Evolutionary conservation across 2,888 invertebrate genomes (phyloP).

Genomic region (Laspeyria flexula): DNA sequence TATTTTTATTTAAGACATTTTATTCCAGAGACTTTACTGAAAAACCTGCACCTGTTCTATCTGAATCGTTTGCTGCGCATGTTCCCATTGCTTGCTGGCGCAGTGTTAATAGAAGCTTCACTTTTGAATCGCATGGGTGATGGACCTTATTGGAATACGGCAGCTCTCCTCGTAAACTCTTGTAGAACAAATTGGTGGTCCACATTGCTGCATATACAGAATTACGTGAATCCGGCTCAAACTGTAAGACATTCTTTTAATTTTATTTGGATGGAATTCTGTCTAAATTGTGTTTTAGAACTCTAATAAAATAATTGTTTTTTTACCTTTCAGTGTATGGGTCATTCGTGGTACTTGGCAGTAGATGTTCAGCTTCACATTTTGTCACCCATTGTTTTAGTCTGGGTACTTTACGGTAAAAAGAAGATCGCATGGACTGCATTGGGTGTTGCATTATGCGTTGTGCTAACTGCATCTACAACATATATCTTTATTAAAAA

Average conservation of each 20-base stretch:
- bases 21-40: constrained; percentile 45
- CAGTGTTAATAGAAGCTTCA: constrained; percentile 56
- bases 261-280: too few relatives aligned
- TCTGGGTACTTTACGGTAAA: constrained; percentile 48
- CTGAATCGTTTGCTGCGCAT: constrained; percentile 61
- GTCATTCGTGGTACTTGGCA: constrained; percentile 56
- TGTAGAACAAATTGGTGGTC: constrained; percentile 66
- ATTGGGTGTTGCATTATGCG: constrained; percentile 30
- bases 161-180: constrained; percentile 36
- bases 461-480: constrained; percentile 48
- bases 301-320: too few relatives aligned
- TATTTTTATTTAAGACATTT: too few relatives aligned
- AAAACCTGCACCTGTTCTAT: constrained; percentile 63
- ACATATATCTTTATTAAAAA: constrained; percentile 64
- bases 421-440: constrained; percentile 47
- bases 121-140: constrained; percentile 53
- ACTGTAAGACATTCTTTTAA: too few relatives aligned
- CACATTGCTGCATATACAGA: constrained; percentile 57
- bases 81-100: constrained; percentile 60
- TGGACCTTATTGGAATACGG: constrained; percentile 53
- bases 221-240: too few relatives aligned
- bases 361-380: constrained; percentile 57
- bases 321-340: constrained; percentile 44
- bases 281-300: too few relatives aligned
- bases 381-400: constrained; percentile 49